Evolutionary conservation across 2,113 vertebrate species (phyloP), one percentile per base, ranked within the genome.

Genomic region (Apodemus sylvaticus): DNA sequence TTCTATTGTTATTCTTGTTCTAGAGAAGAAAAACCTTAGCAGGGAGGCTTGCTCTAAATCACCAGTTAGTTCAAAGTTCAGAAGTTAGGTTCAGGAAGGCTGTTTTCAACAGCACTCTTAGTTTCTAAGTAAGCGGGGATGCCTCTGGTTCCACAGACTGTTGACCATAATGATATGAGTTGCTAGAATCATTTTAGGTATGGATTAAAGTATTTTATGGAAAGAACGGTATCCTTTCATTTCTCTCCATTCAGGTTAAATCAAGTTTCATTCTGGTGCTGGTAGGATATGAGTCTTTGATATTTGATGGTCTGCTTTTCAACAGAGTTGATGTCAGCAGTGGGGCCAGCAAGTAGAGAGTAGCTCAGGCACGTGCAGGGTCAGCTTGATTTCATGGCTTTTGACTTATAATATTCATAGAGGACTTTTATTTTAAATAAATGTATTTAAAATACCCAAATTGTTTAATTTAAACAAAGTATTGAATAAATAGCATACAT

Each of bases 351-450:
- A 93, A 77, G 7, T 42, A 85, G 55, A 51, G 31, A 89, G n/a
- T 45, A 24, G 73, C 68, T 78, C 34, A 29, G 89, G 6, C 22
- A 45, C 85, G 92, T 71, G n/a, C 31, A 31, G 70, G 31, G 36
- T 74, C 88, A 90, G 83, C 86, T 70, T 90, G 55, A 85, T 58
- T 94, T 79, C 74, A 78, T 90, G 74, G 70, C 90, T 51, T 92
- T 92, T 70, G 71, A 73, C 66, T 89, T 89, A 64, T 29, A 22
- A 17, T 74, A n/a, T 94, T 95, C 45, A 62, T 77, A 62, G 19
- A 58, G 91, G 42, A 12, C 53, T 94, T 90, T 93, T 42, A 70
- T 53, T 83, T 90, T 55, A 88, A 96, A 90, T 95, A 81, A 95
- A 64, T 22, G 22, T 85, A n/a, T 48, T 64, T 85, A 89, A 29